A percentile compares a stretch with the other conserved stretches of the same genome.
Conservation (phyloP, 53 echinoderm and acorn worm species). For the Mesocentrotus franciscanus region DNA sequence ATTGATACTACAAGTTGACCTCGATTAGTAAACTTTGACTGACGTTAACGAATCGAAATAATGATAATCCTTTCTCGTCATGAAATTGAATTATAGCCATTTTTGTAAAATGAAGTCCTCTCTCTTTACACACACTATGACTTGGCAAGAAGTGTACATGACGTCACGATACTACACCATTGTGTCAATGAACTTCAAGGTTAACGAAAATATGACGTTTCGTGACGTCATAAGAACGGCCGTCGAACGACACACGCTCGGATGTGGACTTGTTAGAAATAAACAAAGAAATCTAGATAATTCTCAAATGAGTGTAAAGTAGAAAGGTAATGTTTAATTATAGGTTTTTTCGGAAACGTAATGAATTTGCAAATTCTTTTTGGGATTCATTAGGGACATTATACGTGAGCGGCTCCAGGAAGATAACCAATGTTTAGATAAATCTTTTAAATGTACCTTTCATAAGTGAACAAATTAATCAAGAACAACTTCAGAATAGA, state of each 20-base stretch:
- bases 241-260: background rate
- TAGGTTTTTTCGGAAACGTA: too few species aligned
- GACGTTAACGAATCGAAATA: background rate
- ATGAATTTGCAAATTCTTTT: background rate
- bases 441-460: background rate
- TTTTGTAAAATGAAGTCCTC: background rate
- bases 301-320: background rate
- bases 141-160: background rate
- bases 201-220: slow-evolving; percentile 45
- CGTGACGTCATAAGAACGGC: background rate
- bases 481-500: too few species aligned
- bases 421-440: background rate
- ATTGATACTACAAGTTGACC: background rate
- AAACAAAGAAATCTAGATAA: slow-evolving; percentile 5
- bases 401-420: background rate
- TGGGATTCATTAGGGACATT: background rate
- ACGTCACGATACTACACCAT: background rate
- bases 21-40: background rate
- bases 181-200: slow-evolving; percentile 50
- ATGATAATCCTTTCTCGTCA: background rate
- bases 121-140: background rate
- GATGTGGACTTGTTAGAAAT: background rate
- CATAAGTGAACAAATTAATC: too few species aligned
- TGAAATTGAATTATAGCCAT: too few species aligned
- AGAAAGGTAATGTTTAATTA: too few species aligned